Evolutionary conservation across 2,797 vertebrate genomes (phyloP).

Genomic region (Mus caroli): DNA sequence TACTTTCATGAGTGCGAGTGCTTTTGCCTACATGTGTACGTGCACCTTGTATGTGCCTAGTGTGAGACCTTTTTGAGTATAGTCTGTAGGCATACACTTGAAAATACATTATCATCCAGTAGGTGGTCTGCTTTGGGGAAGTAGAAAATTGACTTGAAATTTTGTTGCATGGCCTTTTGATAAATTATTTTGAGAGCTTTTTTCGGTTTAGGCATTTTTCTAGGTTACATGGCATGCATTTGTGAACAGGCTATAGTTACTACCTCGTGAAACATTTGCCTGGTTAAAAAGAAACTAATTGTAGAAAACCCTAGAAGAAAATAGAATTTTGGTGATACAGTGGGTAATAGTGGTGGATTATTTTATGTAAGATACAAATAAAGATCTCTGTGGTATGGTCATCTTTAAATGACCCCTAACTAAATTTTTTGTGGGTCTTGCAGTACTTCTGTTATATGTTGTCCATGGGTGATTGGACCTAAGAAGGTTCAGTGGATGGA

Average conservation of each 20-base stretch:
- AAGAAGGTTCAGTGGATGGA: background rate
- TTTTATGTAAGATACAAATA: background rate
- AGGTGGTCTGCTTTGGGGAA: constrained; percentile 1
- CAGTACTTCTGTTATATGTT: background rate
- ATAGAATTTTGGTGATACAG: background rate
- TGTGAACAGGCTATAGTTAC: background rate
- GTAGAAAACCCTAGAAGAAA: background rate
- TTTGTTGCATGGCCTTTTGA: background rate
- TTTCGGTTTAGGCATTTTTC: background rate
- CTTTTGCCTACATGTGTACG: background rate
- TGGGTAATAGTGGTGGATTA: background rate
- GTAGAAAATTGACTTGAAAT: constrained; percentile 56
- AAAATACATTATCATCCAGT: background rate
- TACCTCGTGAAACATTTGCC: background rate
- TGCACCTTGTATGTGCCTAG: background rate
- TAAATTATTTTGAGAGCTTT: background rate
- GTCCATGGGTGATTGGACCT: background rate
- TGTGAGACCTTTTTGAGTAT: background rate
- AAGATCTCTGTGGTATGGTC: background rate
- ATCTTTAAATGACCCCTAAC: background rate
- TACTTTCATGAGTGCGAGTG: background rate
- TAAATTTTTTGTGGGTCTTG: background rate
- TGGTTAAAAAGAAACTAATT: background rate
- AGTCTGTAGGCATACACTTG: background rate
- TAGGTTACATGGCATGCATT: background rate